A percentile compares a stretch with the other conserved stretches of the same genome.
Conservation (phyloP, 1,140 invertebrate genomes). For the Cryptotermes secundus region DNA sequence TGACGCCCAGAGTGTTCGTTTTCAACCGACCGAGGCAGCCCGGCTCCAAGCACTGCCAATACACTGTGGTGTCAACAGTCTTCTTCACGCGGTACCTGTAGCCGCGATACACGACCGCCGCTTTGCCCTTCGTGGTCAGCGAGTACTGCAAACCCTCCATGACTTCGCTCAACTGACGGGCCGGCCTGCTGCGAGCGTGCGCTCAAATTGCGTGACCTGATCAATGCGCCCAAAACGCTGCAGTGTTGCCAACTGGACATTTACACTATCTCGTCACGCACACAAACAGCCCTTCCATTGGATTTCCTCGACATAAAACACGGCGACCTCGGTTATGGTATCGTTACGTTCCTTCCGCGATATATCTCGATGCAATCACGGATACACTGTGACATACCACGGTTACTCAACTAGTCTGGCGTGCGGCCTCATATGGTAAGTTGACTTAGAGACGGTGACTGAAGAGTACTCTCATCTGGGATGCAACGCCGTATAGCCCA, state of each 20-base stretch:
- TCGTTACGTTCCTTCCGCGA: too few relatives aligned
- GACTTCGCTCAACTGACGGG: background rate
- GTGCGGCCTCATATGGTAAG: too few relatives aligned
- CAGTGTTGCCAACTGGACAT: background rate
- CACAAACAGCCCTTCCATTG: too few relatives aligned
- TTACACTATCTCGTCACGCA: too few relatives aligned
- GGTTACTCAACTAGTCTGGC: too few relatives aligned
- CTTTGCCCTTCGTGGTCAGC: constrained; percentile 3
- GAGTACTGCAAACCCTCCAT: constrained; percentile 20
- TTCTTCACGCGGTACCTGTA: constrained; percentile 23
- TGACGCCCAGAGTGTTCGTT: constrained; percentile 15
- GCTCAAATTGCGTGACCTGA: constrained; percentile 1
- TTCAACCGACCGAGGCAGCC: background rate
- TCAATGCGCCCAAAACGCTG: background rate
- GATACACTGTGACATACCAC: too few relatives aligned
- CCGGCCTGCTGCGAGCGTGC: background rate
- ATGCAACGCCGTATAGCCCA: too few relatives aligned
- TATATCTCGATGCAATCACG: too few relatives aligned
- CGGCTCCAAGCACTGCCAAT: constrained; percentile 24
- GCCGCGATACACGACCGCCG: background rate
- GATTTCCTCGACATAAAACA: too few relatives aligned
- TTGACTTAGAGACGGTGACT: too few relatives aligned
- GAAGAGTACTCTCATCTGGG: too few relatives aligned
- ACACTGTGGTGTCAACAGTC: background rate
- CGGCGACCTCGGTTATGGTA: too few relatives aligned